Base-by-base conservation (phyloP, 2,888 invertebrate genomes). In the Doris montereyensis region DNA sequence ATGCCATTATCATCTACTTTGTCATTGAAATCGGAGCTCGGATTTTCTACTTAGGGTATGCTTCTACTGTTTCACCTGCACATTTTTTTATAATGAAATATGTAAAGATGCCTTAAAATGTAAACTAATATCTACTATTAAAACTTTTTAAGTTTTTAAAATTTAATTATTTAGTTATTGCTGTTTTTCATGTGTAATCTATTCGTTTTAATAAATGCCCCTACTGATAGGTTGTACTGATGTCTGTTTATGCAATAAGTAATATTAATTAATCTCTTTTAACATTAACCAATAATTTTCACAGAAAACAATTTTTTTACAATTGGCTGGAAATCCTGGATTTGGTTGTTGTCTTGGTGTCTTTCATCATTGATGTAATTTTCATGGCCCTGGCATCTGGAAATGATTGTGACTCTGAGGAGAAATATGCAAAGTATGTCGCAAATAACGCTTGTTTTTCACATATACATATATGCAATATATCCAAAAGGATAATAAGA, bases 271-370 rank as follows among this genome's bases (percentile, higher is more conserved):
- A n/a, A n/a, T n/a, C n/a, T n/a, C n/a, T n/a, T n/a, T n/a, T n/a
- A n/a, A n/a, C n/a, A n/a, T n/a, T n/a, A n/a, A n/a, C n/a, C n/a
- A n/a, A n/a, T n/a, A n/a, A n/a, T n/a, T n/a, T n/a, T n/a, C n/a
- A n/a, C 77, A 87, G 89, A 30, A 84, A 84, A 62, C 81, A 85
- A 17, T 92, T 92, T 84, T 91, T 92, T 82, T 85, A 84, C 71
- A 87, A 88, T 68, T 89, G 90, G 89, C 88, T 91, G 81, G 92
- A 92, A 83, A 84, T 91, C 2, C 81, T 92, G 8, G 93, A 93
- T 84, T 88, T 90, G 75, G 84, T 89, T 17, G 89, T 93, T n/a
- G 91, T 92, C 1, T 71, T 91, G 1, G 82, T 91, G 4, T 91
- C 92, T 0, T 92, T 92, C 81, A 83, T 92, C 35, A 85, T 92